Evolutionary conservation across 2,113 vertebrate species (phyloP), one percentile per base, ranked within the genome.

Genomic region (Anhinga rufa): DNA sequence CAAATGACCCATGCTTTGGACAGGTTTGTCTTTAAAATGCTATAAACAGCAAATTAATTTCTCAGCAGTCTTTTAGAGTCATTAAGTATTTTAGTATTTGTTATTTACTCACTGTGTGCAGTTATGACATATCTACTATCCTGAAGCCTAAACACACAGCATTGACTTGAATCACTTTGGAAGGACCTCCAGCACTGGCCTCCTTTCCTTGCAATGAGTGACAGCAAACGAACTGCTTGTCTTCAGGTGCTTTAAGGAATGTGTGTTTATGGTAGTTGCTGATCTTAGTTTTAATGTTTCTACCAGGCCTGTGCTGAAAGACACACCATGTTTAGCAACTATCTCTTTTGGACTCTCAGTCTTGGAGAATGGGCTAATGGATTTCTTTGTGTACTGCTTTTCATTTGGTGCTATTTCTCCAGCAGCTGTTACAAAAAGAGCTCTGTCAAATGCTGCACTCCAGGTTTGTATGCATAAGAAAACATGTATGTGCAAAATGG

Each of bases 331-430:
- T 66, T 88, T 49, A 81, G 72, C 40, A 81, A 52, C 66, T 18
- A 60, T 61, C 40, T 82, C 40, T 66, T 80, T 61, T 90, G 90
- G 95, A 76, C 91, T 80, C 75, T 44, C 70, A 55, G 88, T 84
- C 96, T 86, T 87, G 82, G 89, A 82, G 58, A 71, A 75, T 1
- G 1, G 51, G 48, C 71, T 86, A 46, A 89, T 62, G 91, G 55
- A 54, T 92, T 86, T 54, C 85, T 78, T 61, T 85, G 82, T 81
- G 78, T 40, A 58, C 92, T 94, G 88, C 38, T 85, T 94, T 80
- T 95, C 90, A 88, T 96, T 89, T 97, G 93, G 68, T 65, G 32
- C 22, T 86, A 2, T 80, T 82, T 89, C 93, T 94, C 88, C 95
- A 93, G 95, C 72, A 93, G 82, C 36, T 69, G 48, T 54, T 95